phyloP scores from a whole-genome alignment of 2,113 vertebrate genomes.

The Saccopteryx leptura region DNA sequence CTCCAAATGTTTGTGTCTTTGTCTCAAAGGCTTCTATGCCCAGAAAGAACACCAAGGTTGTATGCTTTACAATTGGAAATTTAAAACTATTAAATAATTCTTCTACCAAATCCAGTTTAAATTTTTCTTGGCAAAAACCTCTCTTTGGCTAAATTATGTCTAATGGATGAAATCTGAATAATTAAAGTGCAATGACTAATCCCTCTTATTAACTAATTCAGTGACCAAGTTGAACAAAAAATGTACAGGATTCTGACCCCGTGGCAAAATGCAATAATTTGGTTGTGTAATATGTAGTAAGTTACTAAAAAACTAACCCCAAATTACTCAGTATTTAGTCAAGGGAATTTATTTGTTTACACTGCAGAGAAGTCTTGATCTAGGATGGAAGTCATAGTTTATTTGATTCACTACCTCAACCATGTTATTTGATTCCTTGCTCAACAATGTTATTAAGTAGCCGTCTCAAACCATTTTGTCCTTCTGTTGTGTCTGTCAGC shows the following conservation, averaged over 20 bases:
- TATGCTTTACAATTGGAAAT: background rate
- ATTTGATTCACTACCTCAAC: background rate
- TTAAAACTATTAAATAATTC: background rate
- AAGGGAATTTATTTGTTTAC: background rate
- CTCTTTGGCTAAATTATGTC: background rate
- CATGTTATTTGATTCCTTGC: background rate
- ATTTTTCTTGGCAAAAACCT: background rate
- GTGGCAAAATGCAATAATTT: background rate
- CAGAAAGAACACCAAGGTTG: background rate
- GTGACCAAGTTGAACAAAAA: background rate
- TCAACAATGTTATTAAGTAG: background rate
- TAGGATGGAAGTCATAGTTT: background rate
- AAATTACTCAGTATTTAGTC: background rate
- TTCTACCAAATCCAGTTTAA: background rate
- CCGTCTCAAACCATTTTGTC: background rate
- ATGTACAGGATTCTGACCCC: background rate
- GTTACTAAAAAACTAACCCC: background rate
- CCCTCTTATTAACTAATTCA: background rate
- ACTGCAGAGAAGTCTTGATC: background rate
- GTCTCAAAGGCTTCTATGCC: background rate
- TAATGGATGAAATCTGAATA: background rate
- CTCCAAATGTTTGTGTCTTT: background rate
- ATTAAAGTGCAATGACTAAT: background rate
- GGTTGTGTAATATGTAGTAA: background rate
- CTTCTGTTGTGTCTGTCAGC: background rate